These are phyloP conservation scores for Agelaius phoeniceus DNA, from an alignment of 2,113 vertebrate species.

Conservation along the genomic window DNA sequence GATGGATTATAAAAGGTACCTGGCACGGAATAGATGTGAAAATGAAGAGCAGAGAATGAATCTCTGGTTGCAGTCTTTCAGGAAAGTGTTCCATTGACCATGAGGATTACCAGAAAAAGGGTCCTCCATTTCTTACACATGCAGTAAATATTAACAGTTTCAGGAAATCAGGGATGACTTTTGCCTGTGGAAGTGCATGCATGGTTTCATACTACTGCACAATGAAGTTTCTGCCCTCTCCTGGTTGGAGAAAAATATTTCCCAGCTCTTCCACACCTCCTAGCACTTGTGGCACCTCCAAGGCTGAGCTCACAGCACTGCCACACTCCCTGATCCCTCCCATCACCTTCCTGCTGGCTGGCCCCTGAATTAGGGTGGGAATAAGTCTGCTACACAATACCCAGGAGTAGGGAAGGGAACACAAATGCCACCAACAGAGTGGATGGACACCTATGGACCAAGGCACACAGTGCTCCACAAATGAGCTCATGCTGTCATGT, in stretches of 20 bases:
- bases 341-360: neutral
- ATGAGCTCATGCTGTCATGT: neutral
- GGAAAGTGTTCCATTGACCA: neutral
- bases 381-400: neutral
- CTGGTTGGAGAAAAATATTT: neutral
- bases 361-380: neutral
- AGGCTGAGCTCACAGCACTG: neutral
- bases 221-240: slow-evolving; percentile 15
- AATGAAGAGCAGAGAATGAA: slow-evolving; percentile 40
- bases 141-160: neutral
- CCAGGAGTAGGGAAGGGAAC: neutral
- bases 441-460: neutral
- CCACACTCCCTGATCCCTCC: neutral
- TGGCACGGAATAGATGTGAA: slow-evolving; percentile 4
- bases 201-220: neutral
- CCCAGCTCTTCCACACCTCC: neutral
- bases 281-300: neutral
- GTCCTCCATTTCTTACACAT: neutral
- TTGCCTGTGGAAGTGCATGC: neutral
- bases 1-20: slow-evolving; percentile 36
- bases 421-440: neutral
- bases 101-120: slow-evolving; percentile 3
- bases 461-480: neutral
- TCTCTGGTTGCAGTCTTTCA: slow-evolving; percentile 15
- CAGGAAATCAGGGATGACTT: neutral